A percentile compares a stretch with the other conserved stretches of the same genome.
phyloP scores from a whole-genome alignment of 2,113 vertebrate species.

The Phocoena phocoena region DNA sequence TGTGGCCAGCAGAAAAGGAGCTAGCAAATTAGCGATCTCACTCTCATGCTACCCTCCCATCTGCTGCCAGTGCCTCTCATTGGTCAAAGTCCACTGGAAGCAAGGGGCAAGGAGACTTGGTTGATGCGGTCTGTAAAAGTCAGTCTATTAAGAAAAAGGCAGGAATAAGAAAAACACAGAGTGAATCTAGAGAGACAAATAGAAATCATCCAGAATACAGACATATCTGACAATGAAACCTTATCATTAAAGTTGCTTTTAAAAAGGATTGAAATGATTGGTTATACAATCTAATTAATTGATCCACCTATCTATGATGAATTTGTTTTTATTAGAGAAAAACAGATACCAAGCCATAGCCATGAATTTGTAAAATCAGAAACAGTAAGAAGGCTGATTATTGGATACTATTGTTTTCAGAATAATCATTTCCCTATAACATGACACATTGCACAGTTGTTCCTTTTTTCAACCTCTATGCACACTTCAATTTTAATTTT shows the following conservation, averaged over 20 bases:
- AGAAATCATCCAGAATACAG: background rate
- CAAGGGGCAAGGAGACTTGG: background rate
- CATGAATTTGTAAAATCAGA: background rate
- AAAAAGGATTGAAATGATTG: background rate
- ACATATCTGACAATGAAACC: background rate
- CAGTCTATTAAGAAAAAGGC: background rate
- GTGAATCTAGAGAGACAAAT: background rate
- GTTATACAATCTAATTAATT: background rate
- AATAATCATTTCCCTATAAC: background rate
- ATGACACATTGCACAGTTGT: background rate
- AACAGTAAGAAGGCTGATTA: background rate
- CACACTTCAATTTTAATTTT: background rate
- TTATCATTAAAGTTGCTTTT: background rate
- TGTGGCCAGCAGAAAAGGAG: background rate
- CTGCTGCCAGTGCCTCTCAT: background rate
- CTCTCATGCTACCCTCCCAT: background rate
- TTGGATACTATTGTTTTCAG: background rate
- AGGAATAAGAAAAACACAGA: background rate
- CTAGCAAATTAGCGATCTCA: background rate
- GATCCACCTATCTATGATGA: background rate
- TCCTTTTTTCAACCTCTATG: background rate
- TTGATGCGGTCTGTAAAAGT: background rate
- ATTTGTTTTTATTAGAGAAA: background rate
- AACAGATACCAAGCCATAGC: background rate
- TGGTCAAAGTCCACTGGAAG: background rate